Evolutionary conservation across 2,113 vertebrate genomes (phyloP).

Genomic region (Pseudopodoces humilis): DNA sequence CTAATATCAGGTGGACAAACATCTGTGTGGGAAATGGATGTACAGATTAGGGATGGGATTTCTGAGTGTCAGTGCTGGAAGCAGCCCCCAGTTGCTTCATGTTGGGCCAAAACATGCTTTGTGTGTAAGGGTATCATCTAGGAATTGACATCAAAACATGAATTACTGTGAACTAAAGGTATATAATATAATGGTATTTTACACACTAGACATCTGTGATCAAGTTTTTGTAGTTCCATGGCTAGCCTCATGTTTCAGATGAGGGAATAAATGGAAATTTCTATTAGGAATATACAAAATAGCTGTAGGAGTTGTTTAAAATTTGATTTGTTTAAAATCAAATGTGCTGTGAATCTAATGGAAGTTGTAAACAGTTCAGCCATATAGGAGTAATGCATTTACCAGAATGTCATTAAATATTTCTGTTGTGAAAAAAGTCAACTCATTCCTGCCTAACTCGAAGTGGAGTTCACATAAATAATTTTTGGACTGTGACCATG

Average conservation of each 20-base stretch:
- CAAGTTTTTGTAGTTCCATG: not conserved
- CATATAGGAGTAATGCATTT: not conserved
- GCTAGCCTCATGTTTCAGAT: not conserved
- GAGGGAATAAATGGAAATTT: not conserved
- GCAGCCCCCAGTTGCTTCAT: not conserved
- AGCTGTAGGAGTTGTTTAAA: not conserved
- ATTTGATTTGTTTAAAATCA: not conserved
- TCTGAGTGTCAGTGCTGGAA: not conserved
- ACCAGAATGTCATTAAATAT: not conserved
- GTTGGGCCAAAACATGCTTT: not conserved
- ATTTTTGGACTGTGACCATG: not conserved
- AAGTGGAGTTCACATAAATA: slow-evolving; percentile 9
- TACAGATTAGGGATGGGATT: not conserved
- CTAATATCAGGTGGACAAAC: not conserved
- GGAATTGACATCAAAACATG: not conserved
- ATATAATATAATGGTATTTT: not conserved
- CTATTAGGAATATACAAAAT: not conserved
- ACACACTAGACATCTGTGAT: not conserved
- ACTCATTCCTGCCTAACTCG: not conserved
- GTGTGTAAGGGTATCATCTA: not conserved
- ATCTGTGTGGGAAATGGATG: not conserved
- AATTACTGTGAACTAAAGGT: not conserved
- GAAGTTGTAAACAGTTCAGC: not conserved
- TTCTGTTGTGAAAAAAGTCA: not conserved
- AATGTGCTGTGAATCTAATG: not conserved